Evolutionary conservation across 2,888 invertebrate species (phyloP), one percentile per base, ranked within the genome.

Genomic region (Ennomos quercinarius): DNA sequence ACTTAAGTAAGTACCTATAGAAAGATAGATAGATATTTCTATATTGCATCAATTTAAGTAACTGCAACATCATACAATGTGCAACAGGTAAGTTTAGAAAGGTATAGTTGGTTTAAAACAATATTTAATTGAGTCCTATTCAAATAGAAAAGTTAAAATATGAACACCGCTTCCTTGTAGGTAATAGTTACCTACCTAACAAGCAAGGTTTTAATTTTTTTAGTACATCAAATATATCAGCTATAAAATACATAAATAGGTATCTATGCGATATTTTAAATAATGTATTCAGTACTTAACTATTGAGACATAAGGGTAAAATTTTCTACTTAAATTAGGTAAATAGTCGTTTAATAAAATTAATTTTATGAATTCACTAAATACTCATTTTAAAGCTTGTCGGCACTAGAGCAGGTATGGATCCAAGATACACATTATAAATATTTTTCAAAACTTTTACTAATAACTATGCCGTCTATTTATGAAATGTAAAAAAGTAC

Each of bases 251-350:
- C 40, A 50, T 36, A 48, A 49, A 47, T 47, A 57, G 3, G 38
- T 34, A 39, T 49, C 9, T 43, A 11, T 11, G 8, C 11, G 9
- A 10, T 13, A 42, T 36, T 45, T 46, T 9, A 43, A 52, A 43
- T 47, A 58, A 52, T 52, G 40, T 38, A 36, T 35, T 11, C 36
- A 39, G 13, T n/a, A 41, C 45, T 50, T n/a, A n/a, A n/a, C 54
- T 54, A 59, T 45, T 37, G 59, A 44, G 58, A 58, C 57, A 43
- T 58, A 48, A 39, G 38, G 57, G 57, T 57, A 62, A 62, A 43
- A 44, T 57, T 57, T 46, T 47, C 53, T 57, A 57, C 47, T 62
- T 54, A 49, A 57, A 49, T 49, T 57, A 45, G 5, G 44, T 57
- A 55, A 53, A 53, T 47, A 48, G 41, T 51, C 43, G 52, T 60